phyloP scores from a whole-genome alignment of 2,113 vertebrate genomes.

The Cheilinus undulatus region DNA sequence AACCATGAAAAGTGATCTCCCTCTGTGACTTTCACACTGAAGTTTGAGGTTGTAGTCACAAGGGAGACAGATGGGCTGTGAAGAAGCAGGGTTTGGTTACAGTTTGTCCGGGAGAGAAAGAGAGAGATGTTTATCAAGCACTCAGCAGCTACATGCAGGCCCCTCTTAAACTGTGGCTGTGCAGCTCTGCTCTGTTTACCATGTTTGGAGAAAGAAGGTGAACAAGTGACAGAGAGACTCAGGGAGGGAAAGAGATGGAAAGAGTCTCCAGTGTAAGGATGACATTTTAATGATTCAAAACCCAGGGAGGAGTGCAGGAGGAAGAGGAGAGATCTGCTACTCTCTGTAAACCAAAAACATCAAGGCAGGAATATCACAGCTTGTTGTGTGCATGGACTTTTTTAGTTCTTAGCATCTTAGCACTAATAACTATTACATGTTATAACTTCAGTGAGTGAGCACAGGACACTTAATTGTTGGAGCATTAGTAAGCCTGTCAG shows the following conservation, averaged over 20 bases:
- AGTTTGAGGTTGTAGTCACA: slow-evolving; percentile 59
- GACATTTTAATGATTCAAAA: slow-evolving; percentile 65
- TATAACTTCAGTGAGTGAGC: neutral
- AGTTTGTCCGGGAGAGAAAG: slow-evolving; percentile 45
- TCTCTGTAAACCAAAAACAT: slow-evolving; percentile 16
- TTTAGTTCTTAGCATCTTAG: neutral
- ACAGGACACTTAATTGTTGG: neutral
- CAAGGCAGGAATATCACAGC: neutral
- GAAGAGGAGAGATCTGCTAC: neutral
- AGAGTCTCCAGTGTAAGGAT: slow-evolving; percentile 35
- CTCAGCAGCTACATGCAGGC: slow-evolving; percentile 32
- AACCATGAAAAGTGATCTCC: slow-evolving; percentile 43
- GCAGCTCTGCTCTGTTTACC: slow-evolving; percentile 65
- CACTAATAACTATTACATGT: slow-evolving; percentile 12
- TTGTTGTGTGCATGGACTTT: neutral
- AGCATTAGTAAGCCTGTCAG: neutral
- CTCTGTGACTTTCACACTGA: slow-evolving; percentile 50
- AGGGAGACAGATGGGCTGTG: slow-evolving; percentile 65
- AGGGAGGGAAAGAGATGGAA: slow-evolving; percentile 10
- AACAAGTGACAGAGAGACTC: slow-evolving; percentile 46
- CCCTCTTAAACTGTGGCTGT: slow-evolving; percentile 26
- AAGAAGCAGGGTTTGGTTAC: slow-evolving; percentile 61
- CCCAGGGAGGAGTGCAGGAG: neutral
- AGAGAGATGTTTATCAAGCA: slow-evolving; percentile 68
- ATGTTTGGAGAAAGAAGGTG: slow-evolving; percentile 77